These are phyloP conservation scores for Catocala fraxini DNA, from an alignment of 2,888 invertebrate genomes.

Conservation along the genomic window DNA sequence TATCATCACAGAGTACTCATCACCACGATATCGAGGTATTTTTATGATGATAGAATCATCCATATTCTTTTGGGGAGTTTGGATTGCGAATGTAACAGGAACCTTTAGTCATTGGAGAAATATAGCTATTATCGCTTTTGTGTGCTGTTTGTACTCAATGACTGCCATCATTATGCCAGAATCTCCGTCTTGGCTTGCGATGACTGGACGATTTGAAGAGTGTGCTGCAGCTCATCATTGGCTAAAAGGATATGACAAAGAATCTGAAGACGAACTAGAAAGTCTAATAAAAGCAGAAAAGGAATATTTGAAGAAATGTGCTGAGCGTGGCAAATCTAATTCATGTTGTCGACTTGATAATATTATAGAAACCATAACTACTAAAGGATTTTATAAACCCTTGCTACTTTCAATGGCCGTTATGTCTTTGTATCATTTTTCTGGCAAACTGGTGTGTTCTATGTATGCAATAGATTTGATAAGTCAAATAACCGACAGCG, in stretches of 20 bases:
- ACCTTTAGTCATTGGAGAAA: conserved; percentile 65
- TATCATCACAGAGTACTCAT: conserved; percentile 62
- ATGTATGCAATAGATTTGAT: conserved; percentile 68
- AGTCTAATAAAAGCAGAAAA: conserved; percentile 48
- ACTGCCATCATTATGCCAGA: conserved; percentile 54
- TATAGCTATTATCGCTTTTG: conserved; percentile 56
- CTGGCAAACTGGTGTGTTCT: conserved; percentile 61
- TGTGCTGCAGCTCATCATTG: conserved; percentile 53
- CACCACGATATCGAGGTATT: conserved; percentile 63
- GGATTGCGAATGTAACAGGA: conserved; percentile 66
- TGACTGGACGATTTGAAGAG: conserved; percentile 51
- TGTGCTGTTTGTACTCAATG: conserved; percentile 48
- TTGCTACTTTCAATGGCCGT: conserved; percentile 50
- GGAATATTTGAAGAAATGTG: conserved; percentile 33
- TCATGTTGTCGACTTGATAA: conserved; percentile 33
- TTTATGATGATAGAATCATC: conserved; percentile 66
- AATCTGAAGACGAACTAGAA: conserved; percentile 55
- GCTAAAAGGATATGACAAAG: conserved; percentile 53
- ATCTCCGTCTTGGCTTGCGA: conserved; percentile 63
- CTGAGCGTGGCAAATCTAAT: conserved; percentile 27
- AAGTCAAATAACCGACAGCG: conserved; percentile 60
- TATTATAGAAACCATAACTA: conserved; percentile 36
- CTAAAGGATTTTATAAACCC: conserved; percentile 58
- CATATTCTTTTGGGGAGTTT: conserved; percentile 66
- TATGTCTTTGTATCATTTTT: conserved; percentile 50